Evolutionary conservation across 2,113 vertebrate genomes (phyloP).

Genomic region (Pterophyllum scalare): DNA sequence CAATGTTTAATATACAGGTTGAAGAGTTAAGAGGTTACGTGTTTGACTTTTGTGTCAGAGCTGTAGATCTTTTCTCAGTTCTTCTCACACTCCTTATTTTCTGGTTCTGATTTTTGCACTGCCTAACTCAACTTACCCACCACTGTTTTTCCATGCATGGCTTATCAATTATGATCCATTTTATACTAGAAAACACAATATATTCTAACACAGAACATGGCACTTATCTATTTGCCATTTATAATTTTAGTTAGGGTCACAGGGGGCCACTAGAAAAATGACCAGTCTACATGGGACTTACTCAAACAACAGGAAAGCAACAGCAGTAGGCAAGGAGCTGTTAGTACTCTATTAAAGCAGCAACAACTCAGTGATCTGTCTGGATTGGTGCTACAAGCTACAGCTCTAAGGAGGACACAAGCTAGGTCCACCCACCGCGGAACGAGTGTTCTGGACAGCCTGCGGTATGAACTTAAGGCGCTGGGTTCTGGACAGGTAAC

Average conservation of each 20-base stretch:
- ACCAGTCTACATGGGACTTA: neutral
- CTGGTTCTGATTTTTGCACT: neutral
- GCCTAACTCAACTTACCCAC: neutral
- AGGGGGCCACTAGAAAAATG: slow-evolving; percentile 15
- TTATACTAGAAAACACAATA: neutral
- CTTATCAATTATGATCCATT: neutral
- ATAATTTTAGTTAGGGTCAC: neutral
- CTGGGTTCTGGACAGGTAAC: slow-evolving; percentile 74
- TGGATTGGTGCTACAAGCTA: slow-evolving; percentile 28
- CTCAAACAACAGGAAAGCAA: slow-evolving; percentile 23
- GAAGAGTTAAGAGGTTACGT: neutral
- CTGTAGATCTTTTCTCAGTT: neutral
- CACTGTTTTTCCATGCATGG: neutral
- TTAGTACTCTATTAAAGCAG: slow-evolving; percentile 26
- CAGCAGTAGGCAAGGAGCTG: neutral
- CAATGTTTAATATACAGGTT: neutral
- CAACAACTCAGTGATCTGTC: neutral
- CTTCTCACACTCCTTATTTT: neutral
- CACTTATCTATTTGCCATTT: neutral
- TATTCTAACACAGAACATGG: neutral
- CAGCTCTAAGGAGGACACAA: slow-evolving; percentile 52
- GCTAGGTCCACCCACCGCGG: slow-evolving; percentile 79
- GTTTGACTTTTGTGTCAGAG: neutral
- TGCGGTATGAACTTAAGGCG: slow-evolving; percentile 66
- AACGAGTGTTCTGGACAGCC: slow-evolving; percentile 73